phyloP scores from a whole-genome alignment of 2,113 vertebrate genomes.

The Silurus meridionalis region DNA sequence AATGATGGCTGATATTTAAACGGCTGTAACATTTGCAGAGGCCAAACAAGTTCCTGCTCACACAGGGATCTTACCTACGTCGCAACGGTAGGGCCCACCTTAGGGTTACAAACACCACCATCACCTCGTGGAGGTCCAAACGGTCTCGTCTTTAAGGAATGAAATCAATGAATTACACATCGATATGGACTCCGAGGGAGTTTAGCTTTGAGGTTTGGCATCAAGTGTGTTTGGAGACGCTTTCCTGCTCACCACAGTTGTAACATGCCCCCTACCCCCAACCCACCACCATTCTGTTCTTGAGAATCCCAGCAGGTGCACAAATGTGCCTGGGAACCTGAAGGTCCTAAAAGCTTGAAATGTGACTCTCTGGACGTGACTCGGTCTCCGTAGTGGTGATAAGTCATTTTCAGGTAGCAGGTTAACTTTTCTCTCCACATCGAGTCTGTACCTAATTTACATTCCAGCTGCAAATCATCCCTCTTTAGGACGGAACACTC shows the following conservation, averaged over 20 bases:
- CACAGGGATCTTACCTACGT: constrained; percentile 38
- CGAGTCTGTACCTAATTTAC: constrained; percentile 32
- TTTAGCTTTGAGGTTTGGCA: too few relatives aligned
- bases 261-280: neutral
- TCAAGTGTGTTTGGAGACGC: neutral
- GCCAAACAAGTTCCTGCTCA: constrained; percentile 63
- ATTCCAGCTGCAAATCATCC: constrained; percentile 23
- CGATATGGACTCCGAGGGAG: too few relatives aligned
- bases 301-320: neutral
- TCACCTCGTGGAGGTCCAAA: too few relatives aligned
- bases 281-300: neutral
- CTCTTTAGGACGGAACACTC: constrained; percentile 29
- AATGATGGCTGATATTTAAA: constrained; percentile 77
- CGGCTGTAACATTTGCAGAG: constrained; percentile 69
- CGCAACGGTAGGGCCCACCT: neutral
- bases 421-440: neutral
- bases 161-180: too few relatives aligned
- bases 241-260: neutral
- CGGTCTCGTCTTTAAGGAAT: neutral
- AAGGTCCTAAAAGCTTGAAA: neutral
- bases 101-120: constrained; percentile 9
- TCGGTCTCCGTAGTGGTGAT: too few relatives aligned
- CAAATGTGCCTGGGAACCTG: neutral
- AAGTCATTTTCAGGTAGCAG: too few relatives aligned
- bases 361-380: too few relatives aligned